Evolutionary conservation across 2,113 vertebrate genomes (phyloP).

Genomic region (Sceloporus tristichus): DNA sequence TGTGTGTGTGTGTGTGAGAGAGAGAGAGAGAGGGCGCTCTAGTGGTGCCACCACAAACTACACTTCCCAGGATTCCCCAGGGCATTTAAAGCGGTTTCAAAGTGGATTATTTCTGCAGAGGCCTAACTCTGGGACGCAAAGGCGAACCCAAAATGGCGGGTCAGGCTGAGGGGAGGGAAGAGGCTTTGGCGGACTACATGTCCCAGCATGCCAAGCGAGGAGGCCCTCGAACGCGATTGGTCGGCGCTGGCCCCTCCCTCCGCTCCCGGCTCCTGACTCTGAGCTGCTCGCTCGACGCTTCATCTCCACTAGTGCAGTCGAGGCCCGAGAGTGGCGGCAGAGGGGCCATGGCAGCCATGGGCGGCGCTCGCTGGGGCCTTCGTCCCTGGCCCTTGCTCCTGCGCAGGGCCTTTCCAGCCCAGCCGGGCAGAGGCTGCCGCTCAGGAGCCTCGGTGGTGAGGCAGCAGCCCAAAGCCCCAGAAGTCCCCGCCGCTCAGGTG

Average conservation of each 20-base stretch:
- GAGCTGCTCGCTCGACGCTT: not conserved
- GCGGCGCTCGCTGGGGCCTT: not conserved
- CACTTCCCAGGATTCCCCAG: too few species aligned
- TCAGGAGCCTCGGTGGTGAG: conserved; percentile 22
- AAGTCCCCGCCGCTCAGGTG: conserved; percentile 47
- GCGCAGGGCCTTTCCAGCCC: not conserved
- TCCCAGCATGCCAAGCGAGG: conserved; percentile 51
- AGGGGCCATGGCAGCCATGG: not conserved
- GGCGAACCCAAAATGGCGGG: not conserved
- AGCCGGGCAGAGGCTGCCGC: conserved; percentile 27
- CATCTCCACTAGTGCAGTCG: too few species aligned
- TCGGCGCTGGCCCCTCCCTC: rapidly evolving
- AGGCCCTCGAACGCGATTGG: conserved; percentile 39
- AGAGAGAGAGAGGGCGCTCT: too few species aligned
- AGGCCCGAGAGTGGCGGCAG: not conserved
- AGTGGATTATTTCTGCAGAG: too few species aligned
- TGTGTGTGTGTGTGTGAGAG: too few species aligned
- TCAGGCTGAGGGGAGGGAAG: not conserved
- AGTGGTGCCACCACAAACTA: too few species aligned
- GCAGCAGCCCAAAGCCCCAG: conserved; percentile 25
- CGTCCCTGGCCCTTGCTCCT: not conserved
- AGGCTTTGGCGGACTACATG: conserved; percentile 39
- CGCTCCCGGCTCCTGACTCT: not conserved
- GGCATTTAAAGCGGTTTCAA: too few species aligned
- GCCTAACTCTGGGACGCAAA: too few species aligned